Conservation (phyloP, 2,888 invertebrate species). For the Bimastos eiseni region DNA sequence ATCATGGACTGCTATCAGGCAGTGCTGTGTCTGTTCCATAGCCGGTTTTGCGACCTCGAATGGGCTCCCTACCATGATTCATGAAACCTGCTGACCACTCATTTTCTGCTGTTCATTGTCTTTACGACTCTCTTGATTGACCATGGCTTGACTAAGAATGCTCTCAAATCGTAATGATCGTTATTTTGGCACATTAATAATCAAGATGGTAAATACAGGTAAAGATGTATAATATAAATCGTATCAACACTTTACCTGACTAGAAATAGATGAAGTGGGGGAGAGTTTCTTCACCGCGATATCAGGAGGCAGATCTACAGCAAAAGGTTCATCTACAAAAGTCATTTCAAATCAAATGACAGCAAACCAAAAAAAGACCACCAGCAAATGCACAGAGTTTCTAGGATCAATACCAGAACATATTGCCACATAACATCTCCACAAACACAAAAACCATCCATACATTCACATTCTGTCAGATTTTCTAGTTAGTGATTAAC, state of each 20-base stretch:
- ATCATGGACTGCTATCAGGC: too few species aligned
- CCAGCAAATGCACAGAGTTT: too few species aligned
- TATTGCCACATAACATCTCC: not conserved
- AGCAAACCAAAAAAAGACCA: not conserved
- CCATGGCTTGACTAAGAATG: too few species aligned
- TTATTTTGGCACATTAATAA: not conserved
- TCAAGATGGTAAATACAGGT: not conserved
- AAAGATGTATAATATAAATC: not conserved
- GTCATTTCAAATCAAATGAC: not conserved
- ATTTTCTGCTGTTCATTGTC: too few species aligned
- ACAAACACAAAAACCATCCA: too few species aligned
- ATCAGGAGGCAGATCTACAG: constrained; percentile 58
- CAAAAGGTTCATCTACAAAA: constrained; percentile 58
- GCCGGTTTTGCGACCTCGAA: too few species aligned
- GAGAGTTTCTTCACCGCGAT: constrained; percentile 54
- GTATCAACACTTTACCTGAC: constrained; percentile 31
- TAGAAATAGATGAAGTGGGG: constrained; percentile 36
- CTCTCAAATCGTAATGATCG: too few species aligned
- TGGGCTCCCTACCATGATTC: too few species aligned
- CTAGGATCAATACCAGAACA: not conserved
- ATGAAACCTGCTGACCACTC: too few species aligned
- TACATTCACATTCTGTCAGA: not conserved
- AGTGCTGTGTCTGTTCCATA: too few species aligned
- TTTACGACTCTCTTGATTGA: too few species aligned
- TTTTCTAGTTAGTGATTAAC: too few species aligned